A percentile compares a stretch with the other conserved stretches of the same genome.
phyloP scores from a whole-genome alignment of 2,113 vertebrate species.

The Phaetusa simplex region DNA sequence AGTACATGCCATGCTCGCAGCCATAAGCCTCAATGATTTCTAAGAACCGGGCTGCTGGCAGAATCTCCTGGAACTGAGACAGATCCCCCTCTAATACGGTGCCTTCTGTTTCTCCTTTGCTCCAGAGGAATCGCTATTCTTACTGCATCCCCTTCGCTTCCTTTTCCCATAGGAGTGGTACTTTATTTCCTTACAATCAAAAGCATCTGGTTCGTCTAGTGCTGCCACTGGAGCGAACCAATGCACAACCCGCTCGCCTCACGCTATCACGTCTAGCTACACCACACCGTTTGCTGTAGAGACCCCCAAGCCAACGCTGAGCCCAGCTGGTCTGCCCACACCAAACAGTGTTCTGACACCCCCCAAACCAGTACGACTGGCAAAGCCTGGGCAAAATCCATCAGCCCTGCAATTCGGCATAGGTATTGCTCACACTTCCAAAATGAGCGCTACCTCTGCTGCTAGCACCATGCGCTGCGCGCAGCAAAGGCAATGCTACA shows the following conservation, averaged over 20 bases:
- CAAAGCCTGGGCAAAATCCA: neutral
- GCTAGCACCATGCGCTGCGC: neutral
- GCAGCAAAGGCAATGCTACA: neutral
- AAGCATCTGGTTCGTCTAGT: neutral
- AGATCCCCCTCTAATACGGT: neutral
- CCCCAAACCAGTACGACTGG: neutral
- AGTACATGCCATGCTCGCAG: neutral
- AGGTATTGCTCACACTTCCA: neutral
- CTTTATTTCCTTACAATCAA: neutral
- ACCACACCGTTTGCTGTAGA: neutral
- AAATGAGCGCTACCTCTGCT: neutral
- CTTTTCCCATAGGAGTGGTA: neutral
- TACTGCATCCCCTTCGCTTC: neutral
- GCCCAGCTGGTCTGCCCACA: neutral
- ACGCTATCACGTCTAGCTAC: neutral
- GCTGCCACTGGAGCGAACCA: neutral
- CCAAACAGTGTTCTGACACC: neutral
- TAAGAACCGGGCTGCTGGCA: neutral
- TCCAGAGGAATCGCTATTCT: neutral
- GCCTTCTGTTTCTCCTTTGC: neutral
- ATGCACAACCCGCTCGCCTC: neutral
- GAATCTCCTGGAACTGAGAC: neutral
- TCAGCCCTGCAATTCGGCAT: neutral
- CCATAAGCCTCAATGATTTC: neutral
- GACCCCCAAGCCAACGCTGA: neutral